These are phyloP conservation scores for Tipula helvola DNA, from an alignment of 2,888 invertebrate species.

Conservation along the genomic window DNA sequence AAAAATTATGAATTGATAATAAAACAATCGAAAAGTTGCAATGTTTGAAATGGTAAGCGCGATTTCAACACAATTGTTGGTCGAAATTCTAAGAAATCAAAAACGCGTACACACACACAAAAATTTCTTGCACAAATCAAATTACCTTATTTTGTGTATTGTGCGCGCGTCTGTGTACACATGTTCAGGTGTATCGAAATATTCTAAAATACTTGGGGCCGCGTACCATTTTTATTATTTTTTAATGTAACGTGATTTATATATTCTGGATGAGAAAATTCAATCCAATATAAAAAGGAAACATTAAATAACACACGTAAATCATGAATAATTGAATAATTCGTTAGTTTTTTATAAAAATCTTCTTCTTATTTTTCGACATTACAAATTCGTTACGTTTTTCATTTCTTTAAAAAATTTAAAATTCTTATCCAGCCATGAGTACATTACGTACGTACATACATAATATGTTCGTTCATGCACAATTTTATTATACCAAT, in stretches of 20 bases:
- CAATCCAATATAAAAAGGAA: background rate
- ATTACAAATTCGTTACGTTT: background rate
- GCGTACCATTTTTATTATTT: background rate
- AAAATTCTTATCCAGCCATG: background rate
- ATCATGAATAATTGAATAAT: background rate
- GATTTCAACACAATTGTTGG: background rate
- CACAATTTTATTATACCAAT: background rate
- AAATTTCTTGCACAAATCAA: background rate
- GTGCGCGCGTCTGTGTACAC: background rate
- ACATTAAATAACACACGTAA: background rate
- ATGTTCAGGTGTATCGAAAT: background rate
- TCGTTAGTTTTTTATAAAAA: background rate
- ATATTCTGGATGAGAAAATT: background rate
- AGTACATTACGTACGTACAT: too few species aligned
- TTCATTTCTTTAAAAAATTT: background rate
- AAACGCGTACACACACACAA: background rate
- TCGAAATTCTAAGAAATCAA: background rate
- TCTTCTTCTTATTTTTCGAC: background rate
- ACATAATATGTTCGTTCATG: background rate
- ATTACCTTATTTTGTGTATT: background rate
- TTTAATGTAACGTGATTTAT: background rate
- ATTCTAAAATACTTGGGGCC: background rate
- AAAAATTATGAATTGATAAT: background rate
- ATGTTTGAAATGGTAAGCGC: background rate
- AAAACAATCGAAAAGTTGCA: background rate